Base-by-base conservation (phyloP, 2,113 vertebrate genomes). In the Rattus rattus region DNA sequence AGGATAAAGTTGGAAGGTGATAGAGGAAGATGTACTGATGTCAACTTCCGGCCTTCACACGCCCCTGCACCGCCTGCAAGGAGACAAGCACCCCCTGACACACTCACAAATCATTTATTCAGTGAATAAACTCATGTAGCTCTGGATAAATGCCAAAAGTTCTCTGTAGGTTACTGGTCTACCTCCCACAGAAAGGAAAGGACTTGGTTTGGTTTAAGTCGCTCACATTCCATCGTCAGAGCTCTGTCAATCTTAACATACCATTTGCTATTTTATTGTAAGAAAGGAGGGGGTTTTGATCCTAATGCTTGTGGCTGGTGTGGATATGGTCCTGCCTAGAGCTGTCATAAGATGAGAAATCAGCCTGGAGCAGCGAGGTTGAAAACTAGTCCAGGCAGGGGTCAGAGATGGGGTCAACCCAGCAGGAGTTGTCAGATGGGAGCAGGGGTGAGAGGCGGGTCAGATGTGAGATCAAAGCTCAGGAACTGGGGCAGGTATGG, bases 401-500 rank as follows among this genome's bases (percentile, higher is more conserved):
- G 97, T 98, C 97, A 97, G 97, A 96, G 91, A 92, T 80, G 96
- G 87, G 96, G 97, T 98, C 97, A 98, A 75, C 95, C 72, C 97
- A 96, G 97, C 96, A 85, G 97, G 97, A 95, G 95, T 94, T 94
- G 92, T 94, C 94, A 96, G 96, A 97, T 96, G 94, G 96, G 96
- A 97, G 95, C 91, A 91, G 97, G 97, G 97, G 97, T 97, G 96
- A 98, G 91, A 49, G 92, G 89, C 94, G 97, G 97, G 97, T 97
- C 97, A 98, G 89, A 96, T 36, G 91, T 19, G 94, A 97, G 96
- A 98, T 98, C 96, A 97, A 98, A 98, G 97, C 83, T 94, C 96
- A 96, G 97, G 97, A 97, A 97, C 77, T 88, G 84, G 87, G 77
- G 92, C 97, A 97, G 97, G 97, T 98, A 97, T 17, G 24, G 94